A percentile compares a stretch with the other conserved stretches of the same genome.
Evolutionary conservation across 2,888 invertebrate genomes (phyloP).

Genomic region (Melitaea athalia): DNA sequence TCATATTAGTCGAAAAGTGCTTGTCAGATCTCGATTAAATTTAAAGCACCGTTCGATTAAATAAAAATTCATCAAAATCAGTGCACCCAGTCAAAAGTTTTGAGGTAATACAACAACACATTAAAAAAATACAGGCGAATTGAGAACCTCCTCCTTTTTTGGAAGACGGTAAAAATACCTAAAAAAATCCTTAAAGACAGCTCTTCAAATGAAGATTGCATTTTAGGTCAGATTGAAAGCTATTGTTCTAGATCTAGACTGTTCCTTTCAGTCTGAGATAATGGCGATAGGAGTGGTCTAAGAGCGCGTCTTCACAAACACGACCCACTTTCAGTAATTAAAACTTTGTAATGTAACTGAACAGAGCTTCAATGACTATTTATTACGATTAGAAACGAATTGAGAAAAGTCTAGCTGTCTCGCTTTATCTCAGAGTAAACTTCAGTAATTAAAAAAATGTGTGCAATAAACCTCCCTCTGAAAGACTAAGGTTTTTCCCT

Average conservation of each 20-base stretch:
- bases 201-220: neutral
- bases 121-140: no score
- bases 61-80: no score
- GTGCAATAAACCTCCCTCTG: no score
- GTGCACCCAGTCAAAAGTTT: no score
- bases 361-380: neutral
- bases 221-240: conserved; percentile 7
- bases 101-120: no score
- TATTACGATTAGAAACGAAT: neutral
- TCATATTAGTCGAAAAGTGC: no score
- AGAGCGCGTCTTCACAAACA: conserved; percentile 2
- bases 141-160: no score
- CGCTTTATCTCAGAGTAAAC: neutral
- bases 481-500: no score
- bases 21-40: no score
- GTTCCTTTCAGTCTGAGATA: conserved; percentile 4
- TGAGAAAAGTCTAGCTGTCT: neutral
- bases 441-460: neutral
- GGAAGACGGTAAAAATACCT: no score
- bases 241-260: neutral
- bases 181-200: neutral
- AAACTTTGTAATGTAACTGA: neutral
- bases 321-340: neutral
- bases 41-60: no score
- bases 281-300: neutral